These are phyloP conservation scores for Horisme vitalbata DNA, from an alignment of 2,888 invertebrate genomes.

Conservation along the genomic window DNA sequence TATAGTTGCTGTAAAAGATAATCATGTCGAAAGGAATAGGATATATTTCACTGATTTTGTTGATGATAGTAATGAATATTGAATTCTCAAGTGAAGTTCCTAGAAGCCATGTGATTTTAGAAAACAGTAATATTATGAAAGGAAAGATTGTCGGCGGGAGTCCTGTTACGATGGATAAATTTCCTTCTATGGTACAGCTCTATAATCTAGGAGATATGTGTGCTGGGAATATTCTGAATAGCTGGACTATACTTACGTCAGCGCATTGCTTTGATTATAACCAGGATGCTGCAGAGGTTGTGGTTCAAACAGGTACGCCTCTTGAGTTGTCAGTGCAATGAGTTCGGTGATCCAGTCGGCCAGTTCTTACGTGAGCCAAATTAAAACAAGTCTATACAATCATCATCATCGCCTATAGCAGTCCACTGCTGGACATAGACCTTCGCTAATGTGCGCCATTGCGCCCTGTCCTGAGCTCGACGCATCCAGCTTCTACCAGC, in stretches of 20 bases:
- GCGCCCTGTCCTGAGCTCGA: too few relatives aligned
- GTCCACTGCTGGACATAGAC: too few relatives aligned
- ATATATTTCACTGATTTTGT: conserved; percentile 5
- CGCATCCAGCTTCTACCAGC: too few relatives aligned
- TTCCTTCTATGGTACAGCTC: conserved; percentile 55
- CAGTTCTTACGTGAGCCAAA: too few relatives aligned
- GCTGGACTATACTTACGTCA: conserved; percentile 58
- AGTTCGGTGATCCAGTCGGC: too few relatives aligned
- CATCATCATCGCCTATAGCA: too few relatives aligned
- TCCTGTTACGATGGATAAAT: conserved; percentile 41
- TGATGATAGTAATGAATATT: conserved; percentile 1
- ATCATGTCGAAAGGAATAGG: conserved; percentile 7
- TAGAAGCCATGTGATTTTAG: background rate
- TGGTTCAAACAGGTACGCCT: conserved; percentile 57
- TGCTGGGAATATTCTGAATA: conserved; percentile 57
- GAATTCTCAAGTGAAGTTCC: background rate
- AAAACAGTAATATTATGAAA: conserved; percentile 5
- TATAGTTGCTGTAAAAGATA: conserved; percentile 3
- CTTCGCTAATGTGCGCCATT: too few relatives aligned
- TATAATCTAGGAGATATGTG: conserved; percentile 57
- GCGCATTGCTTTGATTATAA: conserved; percentile 63
- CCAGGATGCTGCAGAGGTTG: conserved; percentile 45
- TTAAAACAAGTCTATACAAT: too few relatives aligned
- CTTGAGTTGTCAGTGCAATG: too few relatives aligned
- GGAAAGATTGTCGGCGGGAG: conserved; percentile 56